These are phyloP conservation scores for Zelostemma sp. DNA, from an alignment of 1,140 invertebrate genomes.

Conservation along the genomic window DNA sequence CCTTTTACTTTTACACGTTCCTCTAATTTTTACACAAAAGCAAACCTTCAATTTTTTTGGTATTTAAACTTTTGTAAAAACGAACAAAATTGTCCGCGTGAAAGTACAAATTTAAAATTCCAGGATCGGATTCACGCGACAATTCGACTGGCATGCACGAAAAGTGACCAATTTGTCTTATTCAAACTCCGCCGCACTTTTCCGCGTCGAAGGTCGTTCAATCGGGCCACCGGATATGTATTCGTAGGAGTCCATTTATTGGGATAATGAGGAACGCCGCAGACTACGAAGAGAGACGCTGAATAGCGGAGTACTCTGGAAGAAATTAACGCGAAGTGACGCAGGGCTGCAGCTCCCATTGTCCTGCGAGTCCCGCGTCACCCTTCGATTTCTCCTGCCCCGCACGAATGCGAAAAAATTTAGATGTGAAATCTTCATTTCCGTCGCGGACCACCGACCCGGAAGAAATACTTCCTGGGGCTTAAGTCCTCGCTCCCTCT, in stretches of 20 bases:
- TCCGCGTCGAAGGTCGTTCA: conserved; percentile 24
- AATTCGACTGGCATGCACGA: neutral
- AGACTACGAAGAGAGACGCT: conserved; percentile 27
- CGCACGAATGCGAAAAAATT: conserved; percentile 65
- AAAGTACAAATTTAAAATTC: too few species aligned
- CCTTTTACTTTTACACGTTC: too few species aligned
- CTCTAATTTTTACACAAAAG: too few species aligned
- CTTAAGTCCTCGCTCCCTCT: conserved; percentile 30
- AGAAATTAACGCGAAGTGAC: conserved; percentile 62
- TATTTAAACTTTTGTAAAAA: too few species aligned
- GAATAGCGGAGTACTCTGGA: conserved; percentile 37
- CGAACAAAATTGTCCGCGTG: too few species aligned
- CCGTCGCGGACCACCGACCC: conserved; percentile 62
- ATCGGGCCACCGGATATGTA: conserved; percentile 64
- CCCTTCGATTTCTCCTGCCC: conserved; percentile 47
- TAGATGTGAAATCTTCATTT: conserved; percentile 70
- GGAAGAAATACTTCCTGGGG: conserved; percentile 70
- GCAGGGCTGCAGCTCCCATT: conserved; percentile 53
- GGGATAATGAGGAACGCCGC: conserved; percentile 39
- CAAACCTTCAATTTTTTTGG: too few species aligned
- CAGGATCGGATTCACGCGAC: too few species aligned
- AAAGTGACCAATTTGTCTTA: neutral
- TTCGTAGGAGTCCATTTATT: conserved; percentile 55
- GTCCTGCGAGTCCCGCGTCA: conserved; percentile 45
- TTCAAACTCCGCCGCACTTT: neutral